phyloP scores from a whole-genome alignment of 2,888 invertebrate genomes.

The Chymomyza procnemis region DNA sequence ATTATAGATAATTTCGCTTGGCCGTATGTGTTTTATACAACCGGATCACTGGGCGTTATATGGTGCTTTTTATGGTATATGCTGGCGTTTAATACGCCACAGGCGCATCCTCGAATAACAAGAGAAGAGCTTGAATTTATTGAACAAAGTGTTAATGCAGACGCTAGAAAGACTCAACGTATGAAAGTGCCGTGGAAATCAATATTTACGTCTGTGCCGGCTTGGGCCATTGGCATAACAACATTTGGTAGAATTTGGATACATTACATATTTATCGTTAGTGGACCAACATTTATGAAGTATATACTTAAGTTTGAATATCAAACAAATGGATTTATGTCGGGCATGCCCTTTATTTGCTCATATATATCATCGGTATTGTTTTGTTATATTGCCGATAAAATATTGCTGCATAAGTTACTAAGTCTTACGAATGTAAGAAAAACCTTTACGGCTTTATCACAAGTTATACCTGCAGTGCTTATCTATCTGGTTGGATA shows the following conservation, averaged over 20 bases:
- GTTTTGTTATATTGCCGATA: slow-evolving; percentile 85
- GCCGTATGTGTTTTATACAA: slow-evolving; percentile 85
- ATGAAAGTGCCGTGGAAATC: slow-evolving; percentile 83
- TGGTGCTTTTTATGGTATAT: slow-evolving; percentile 86
- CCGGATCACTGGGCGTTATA: slow-evolving; percentile 82
- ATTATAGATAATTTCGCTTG: slow-evolving; percentile 84
- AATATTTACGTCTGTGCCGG: slow-evolving; percentile 83
- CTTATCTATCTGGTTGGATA: slow-evolving; percentile 83
- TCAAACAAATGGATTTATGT: slow-evolving; percentile 84
- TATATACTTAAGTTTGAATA: slow-evolving; percentile 84
- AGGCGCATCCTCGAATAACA: slow-evolving; percentile 84
- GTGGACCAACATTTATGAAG: slow-evolving; percentile 86
- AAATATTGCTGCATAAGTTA: slow-evolving; percentile 81
- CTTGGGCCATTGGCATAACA: slow-evolving; percentile 85
- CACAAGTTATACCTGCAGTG: slow-evolving; percentile 85
- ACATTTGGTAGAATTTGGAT: slow-evolving; percentile 88
- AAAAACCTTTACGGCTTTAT: slow-evolving; percentile 84
- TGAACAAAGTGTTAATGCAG: slow-evolving; percentile 81
- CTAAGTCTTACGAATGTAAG: slow-evolving; percentile 83
- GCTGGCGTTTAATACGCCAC: slow-evolving; percentile 84
- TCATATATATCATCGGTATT: slow-evolving; percentile 85
- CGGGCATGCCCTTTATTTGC: slow-evolving; percentile 84
- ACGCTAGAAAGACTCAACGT: slow-evolving; percentile 79
- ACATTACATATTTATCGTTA: slow-evolving; percentile 85
- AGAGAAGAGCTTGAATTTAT: slow-evolving; percentile 83